Conservation (phyloP, 2,888 invertebrate genomes). For the Yponomeuta sedellus region DNA sequence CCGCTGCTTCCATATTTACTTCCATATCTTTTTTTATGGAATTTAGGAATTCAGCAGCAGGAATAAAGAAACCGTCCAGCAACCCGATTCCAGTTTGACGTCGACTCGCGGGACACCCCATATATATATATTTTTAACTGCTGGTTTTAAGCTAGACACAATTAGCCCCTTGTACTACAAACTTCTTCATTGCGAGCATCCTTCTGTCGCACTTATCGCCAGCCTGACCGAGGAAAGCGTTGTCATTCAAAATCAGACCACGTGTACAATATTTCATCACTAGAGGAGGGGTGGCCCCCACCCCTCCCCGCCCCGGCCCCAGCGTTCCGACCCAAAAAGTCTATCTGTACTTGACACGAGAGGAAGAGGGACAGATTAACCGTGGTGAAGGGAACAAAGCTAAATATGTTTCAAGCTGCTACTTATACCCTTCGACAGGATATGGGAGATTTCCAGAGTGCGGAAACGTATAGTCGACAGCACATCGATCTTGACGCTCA, state of each 20-base stretch:
- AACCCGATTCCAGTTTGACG: too few species aligned
- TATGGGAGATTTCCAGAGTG: conserved; percentile 40
- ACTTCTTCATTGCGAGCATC: background rate
- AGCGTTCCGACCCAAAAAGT: conserved; percentile 67
- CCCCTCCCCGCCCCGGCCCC: conserved; percentile 39
- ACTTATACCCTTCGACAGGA: conserved; percentile 56
- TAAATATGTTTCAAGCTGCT: conserved; percentile 75
- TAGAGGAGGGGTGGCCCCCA: conserved; percentile 59
- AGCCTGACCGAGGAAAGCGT: conserved; percentile 73
- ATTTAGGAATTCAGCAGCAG: too few species aligned
- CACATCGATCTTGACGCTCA: background rate
- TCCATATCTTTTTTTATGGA: too few species aligned
- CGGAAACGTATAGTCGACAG: background rate
- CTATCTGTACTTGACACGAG: conserved; percentile 76
- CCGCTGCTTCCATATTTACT: too few species aligned
- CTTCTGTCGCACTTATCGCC: conserved; percentile 33
- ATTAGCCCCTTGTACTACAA: too few species aligned
- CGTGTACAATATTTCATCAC: conserved; percentile 85
- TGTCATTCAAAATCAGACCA: conserved; percentile 85
- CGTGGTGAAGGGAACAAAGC: conserved; percentile 76
- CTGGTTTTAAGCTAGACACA: too few species aligned
- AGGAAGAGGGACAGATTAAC: conserved; percentile 76
- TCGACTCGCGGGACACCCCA: too few species aligned
- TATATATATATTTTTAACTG: too few species aligned
- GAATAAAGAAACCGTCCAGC: too few species aligned